Conservation (phyloP, 2,113 vertebrate species). For the Phasianus colchicus region DNA sequence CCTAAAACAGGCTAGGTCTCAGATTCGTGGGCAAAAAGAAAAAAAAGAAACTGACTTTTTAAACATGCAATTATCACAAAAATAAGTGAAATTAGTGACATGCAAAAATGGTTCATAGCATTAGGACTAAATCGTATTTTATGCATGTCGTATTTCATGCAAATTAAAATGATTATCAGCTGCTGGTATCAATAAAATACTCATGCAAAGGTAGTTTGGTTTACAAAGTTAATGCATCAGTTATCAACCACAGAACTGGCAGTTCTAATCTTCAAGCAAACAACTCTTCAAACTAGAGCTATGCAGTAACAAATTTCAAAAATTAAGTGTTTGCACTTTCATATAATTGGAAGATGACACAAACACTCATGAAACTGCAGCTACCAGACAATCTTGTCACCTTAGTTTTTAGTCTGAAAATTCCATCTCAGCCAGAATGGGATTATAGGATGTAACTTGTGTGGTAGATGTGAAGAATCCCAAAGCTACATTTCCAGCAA, state of each 20-base stretch:
- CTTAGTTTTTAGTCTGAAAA: not conserved
- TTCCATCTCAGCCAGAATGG: not conserved
- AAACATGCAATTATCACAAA: not conserved
- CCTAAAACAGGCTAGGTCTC: not conserved
- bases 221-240: not conserved
- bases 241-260: not conserved
- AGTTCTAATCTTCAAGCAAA: not conserved
- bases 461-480: not conserved
- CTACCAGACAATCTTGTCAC: not conserved
- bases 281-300: not conserved
- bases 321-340: not conserved
- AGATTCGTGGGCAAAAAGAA: not conserved
- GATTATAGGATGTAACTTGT: not conserved
- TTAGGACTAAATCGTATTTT: not conserved
- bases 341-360: not conserved
- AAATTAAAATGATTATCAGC: not conserved
- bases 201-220: not conserved
- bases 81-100: not conserved
- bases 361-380: not conserved
- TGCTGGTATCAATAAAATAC: not conserved
- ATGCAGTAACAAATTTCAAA: not conserved
- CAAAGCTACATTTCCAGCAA: not conserved
- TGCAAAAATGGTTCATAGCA: not conserved
- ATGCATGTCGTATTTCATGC: not conserved
- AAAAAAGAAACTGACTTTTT: constrained; percentile 9